Conservation (phyloP, 2,888 invertebrate species). For the Xylocampa areola region DNA sequence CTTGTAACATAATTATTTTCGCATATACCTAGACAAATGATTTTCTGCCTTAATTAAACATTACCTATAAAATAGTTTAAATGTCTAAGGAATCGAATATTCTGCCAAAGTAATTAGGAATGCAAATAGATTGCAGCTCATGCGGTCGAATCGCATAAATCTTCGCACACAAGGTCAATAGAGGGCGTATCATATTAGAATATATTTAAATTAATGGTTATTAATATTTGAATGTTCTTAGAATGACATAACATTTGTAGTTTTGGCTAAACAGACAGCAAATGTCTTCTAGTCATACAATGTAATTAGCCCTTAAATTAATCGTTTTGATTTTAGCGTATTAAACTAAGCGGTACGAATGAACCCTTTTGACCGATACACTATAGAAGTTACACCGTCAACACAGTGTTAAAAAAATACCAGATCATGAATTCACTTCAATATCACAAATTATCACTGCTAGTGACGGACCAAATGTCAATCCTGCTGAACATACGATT, state of each 20-base stretch:
- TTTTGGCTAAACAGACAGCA: constrained; percentile 2
- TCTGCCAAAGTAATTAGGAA: constrained; percentile 55
- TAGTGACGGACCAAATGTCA: too few relatives aligned
- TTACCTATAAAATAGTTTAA: constrained; percentile 9
- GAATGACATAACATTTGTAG: constrained; percentile 4
- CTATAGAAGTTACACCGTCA: too few relatives aligned
- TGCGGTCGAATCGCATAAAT: constrained; percentile 40
- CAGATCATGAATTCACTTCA: too few relatives aligned
- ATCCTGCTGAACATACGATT: too few relatives aligned
- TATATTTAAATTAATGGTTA: constrained; percentile 13
- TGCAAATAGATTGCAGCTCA: constrained; percentile 48
- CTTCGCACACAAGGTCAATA: constrained; percentile 26
- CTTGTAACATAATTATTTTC: constrained; percentile 12
- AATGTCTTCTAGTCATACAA: neutral
- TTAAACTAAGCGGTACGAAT: too few relatives aligned
- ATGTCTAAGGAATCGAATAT: constrained; percentile 37
- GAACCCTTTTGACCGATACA: too few relatives aligned
- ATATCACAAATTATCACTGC: too few relatives aligned
- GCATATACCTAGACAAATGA: constrained; percentile 2
- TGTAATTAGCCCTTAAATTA: constrained; percentile 15
- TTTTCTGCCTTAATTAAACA: constrained; percentile 13
- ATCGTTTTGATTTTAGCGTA: constrained; percentile 7
- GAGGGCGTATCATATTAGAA: constrained; percentile 17
- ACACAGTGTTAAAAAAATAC: too few relatives aligned
- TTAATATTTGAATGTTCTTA: constrained; percentile 14